Conservation (phyloP, 2,113 vertebrate species). For the Phodopus roborovskii region DNA sequence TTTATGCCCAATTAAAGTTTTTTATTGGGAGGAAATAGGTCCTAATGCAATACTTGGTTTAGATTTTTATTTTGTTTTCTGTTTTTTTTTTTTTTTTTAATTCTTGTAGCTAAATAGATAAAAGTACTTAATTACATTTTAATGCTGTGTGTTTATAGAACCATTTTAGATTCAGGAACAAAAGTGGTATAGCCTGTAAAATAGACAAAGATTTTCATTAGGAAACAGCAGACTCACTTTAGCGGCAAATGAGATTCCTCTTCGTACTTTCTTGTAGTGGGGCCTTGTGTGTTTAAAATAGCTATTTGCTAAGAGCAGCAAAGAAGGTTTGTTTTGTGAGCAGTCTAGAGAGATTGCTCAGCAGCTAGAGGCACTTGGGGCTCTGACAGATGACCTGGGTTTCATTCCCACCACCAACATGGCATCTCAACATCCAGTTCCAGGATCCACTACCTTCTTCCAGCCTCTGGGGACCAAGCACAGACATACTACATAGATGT, state of each 20-base stretch:
- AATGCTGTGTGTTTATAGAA: slow-evolving; percentile 5
- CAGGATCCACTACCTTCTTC: background rate
- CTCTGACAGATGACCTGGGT: background rate
- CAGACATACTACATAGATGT: background rate
- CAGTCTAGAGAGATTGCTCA: background rate
- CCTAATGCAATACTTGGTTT: slow-evolving; percentile 31
- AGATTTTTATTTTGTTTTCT: slow-evolving; percentile 55
- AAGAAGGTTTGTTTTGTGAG: background rate
- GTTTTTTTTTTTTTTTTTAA: background rate
- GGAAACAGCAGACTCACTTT: slow-evolving; percentile 52
- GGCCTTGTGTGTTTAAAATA: background rate
- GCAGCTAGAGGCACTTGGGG: background rate
- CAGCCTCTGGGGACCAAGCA: background rate
- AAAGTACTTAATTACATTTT: slow-evolving; percentile 49
- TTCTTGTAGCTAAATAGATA: slow-evolving; percentile 29
- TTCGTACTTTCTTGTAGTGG: background rate
- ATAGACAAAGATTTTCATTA: slow-evolving; percentile 61
- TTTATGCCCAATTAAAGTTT: slow-evolving; percentile 52
- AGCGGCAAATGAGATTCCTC: slow-evolving; percentile 54
- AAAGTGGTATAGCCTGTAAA: slow-evolving; percentile 55
- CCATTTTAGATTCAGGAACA: background rate
- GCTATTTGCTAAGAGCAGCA: background rate
- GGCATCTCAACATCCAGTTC: background rate
- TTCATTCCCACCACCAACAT: background rate
- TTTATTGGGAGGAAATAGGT: slow-evolving; percentile 41